These are phyloP conservation scores for Xylocopa sonorina DNA, from an alignment of 1,140 invertebrate species.

Conservation along the genomic window DNA sequence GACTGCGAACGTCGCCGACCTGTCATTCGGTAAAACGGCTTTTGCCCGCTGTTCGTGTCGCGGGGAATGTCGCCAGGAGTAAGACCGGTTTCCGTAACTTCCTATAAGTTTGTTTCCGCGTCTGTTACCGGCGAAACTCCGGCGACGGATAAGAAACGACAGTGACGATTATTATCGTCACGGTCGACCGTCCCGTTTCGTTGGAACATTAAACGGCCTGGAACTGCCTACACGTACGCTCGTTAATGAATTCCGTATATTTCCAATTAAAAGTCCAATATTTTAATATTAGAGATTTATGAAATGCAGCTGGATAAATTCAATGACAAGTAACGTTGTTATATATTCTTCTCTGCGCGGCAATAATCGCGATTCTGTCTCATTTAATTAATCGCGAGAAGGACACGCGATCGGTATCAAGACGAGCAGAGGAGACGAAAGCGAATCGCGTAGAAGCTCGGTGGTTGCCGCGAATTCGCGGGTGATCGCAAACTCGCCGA, in stretches of 20 bases:
- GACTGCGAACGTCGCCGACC: constrained; percentile 38
- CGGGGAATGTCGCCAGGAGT: constrained; percentile 25
- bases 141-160: constrained; percentile 32
- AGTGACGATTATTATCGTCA: constrained; percentile 28
- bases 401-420: constrained; percentile 2
- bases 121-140: constrained; percentile 13
- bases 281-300: no score
- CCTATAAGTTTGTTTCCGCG: constrained; percentile 47
- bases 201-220: constrained; percentile 16
- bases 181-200: background rate
- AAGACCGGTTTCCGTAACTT: constrained; percentile 22
- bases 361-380: no score
- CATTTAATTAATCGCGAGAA: background rate
- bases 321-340: no score
- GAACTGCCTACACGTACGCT: background rate
- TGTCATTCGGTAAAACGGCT: constrained; percentile 57
- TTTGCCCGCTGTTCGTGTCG: constrained; percentile 39
- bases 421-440: constrained; percentile 29
- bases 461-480: constrained; percentile 63
- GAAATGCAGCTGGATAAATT: no score
- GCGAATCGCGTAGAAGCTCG: constrained; percentile 25
- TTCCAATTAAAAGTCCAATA: no score
- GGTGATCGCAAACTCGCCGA: constrained; percentile 68
- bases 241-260: background rate
- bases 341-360: no score